Evolutionary conservation across 2,888 invertebrate species (phyloP).

Genomic region (Dichetophora obliterata): DNA sequence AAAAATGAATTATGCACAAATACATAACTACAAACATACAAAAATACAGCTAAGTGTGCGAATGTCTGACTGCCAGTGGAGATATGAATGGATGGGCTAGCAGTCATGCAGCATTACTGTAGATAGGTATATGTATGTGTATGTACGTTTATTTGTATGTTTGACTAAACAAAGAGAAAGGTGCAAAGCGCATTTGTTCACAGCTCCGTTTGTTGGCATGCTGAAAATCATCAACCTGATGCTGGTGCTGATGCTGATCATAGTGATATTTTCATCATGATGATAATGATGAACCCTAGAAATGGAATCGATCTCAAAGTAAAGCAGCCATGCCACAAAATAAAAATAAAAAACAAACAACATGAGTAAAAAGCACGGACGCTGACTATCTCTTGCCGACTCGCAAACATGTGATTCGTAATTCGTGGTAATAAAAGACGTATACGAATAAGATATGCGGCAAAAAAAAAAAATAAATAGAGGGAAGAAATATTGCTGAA

Average conservation of each 20-base stretch:
- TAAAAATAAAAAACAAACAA: neutral
- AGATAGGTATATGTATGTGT: neutral
- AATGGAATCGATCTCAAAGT: slow-evolving; percentile 3
- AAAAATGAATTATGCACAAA: neutral
- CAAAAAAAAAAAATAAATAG: neutral
- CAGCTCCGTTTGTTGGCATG: neutral
- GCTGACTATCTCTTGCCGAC: neutral
- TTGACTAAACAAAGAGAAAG: slow-evolving; percentile 15
- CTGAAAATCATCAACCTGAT: neutral
- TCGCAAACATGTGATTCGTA: neutral
- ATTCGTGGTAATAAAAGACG: neutral
- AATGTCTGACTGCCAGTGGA: neutral
- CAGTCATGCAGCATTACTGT: neutral
- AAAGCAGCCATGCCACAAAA: neutral
- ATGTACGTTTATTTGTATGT: neutral
- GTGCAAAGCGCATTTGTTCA: neutral
- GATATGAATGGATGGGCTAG: neutral
- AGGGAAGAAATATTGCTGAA: neutral
- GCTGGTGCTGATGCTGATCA: neutral
- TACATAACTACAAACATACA: neutral
- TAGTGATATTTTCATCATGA: neutral
- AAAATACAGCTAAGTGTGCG: neutral
- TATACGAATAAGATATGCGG: neutral
- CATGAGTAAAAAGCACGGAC: neutral
- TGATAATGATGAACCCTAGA: slow-evolving; percentile 21